Base-by-base conservation (phyloP, 92 coral and sea anemone species). In the Bergia puertoricense region DNA sequence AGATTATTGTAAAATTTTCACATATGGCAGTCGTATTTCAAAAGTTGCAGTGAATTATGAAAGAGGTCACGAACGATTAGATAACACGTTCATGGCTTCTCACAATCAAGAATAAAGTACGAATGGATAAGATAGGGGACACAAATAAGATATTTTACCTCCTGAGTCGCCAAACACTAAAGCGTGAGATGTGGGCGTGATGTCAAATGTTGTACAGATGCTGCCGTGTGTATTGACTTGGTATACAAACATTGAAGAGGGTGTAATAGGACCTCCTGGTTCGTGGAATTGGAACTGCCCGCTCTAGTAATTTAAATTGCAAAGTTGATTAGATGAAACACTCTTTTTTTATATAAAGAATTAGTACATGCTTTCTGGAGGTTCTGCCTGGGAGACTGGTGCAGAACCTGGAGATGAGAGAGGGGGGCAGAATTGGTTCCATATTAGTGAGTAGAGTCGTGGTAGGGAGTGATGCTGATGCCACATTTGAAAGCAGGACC, bases 231-330 rank as follows among this genome's bases (percentile, higher is more conserved):
- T 94, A 88, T 95, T 95, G 6, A 97, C 96, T 74, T 94, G 95
- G 83, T 97, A 97, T 30, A 97, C 96, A 92, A 91, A 92, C 99
- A 97, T 97, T 30, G 99, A 97, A 51, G 98, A 91, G 83, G 96
- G 92, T 0, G 99, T 95, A 44, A 95, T 92, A 18, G 88, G 92
- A 18, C 99, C 98, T 44, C 97, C 99, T 79, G 98, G 94, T n/a
- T 97, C 99, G 67, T 90, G 93, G 82, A 97, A 94, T 92, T 97
- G 99, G 80, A 97, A 91, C 87, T 97, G 99, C 56, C 99, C 99
- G 87, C 90, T 97, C 96, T 94, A 67, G 48, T 39, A 85, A 30
- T 30, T 30, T 30, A 30, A 30, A 23, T 36, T 5, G 85, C 20
- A 69, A 56, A 38, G 18, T 14, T 86, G 15, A 79, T 23, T 9